Conservation (phyloP, 2,888 invertebrate genomes). For the Ochropleura leucogaster region DNA sequence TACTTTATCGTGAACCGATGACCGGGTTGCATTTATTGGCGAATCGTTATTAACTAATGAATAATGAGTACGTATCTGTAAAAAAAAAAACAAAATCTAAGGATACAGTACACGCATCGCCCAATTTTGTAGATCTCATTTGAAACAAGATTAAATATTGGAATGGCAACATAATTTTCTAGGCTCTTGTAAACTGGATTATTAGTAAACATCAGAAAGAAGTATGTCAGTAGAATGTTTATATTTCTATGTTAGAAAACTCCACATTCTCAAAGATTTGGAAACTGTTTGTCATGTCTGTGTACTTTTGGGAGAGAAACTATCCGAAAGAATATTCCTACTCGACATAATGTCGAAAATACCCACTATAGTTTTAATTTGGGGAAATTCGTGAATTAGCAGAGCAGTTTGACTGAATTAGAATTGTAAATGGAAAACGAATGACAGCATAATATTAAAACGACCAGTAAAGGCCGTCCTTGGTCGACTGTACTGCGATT, state of each 20-base stretch:
- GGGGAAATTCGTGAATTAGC: constrained; percentile 3
- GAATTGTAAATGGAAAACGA: constrained; percentile 38
- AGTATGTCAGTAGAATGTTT: not conserved
- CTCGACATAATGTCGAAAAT: not conserved
- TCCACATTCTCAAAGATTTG: not conserved
- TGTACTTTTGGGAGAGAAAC: not conserved
- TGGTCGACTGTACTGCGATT: not conserved
- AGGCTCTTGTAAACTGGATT: not conserved
- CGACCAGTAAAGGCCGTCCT: constrained; percentile 11
- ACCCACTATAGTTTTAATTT: not conserved
- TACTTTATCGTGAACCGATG: constrained; percentile 70
- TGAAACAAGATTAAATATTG: not conserved
- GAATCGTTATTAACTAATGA: constrained; percentile 49
- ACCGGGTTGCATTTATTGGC: constrained; percentile 64
- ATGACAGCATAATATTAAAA: constrained; percentile 23
- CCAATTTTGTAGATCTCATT: not conserved
- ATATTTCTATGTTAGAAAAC: not conserved
- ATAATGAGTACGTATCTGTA: constrained; percentile 17
- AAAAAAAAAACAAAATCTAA: constrained; percentile 5
- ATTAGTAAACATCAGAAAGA: not conserved
- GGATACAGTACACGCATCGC: not conserved
- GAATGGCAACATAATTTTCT: not conserved
- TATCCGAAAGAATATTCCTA: not conserved
- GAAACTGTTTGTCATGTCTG: not conserved
- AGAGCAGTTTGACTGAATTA: constrained; percentile 21